Percentiles rank a stretch among this genome's conserved stretches.
Evolutionary conservation across 2,797 vertebrate genomes (phyloP).

Genomic region (Parambassis ranga): DNA sequence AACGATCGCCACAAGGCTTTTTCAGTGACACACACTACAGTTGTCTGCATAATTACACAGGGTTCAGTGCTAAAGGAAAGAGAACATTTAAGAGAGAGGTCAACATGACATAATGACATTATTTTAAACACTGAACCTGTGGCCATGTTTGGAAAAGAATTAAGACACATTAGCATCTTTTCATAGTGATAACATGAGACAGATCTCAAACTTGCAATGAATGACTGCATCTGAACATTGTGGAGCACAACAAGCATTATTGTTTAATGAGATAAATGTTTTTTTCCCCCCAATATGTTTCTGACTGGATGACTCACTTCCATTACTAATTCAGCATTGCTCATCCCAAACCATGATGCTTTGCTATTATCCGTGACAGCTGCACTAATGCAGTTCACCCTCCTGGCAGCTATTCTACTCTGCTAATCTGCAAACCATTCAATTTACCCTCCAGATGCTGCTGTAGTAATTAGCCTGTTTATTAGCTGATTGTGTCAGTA

Average conservation of each 20-base stretch:
- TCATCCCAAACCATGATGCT: conserved; percentile 25
- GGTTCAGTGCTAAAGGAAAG: neutral
- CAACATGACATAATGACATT: conserved; percentile 13
- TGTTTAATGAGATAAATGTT: neutral
- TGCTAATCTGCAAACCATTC: conserved; percentile 53
- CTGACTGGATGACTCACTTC: conserved; percentile 52
- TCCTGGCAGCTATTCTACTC: conserved; percentile 19
- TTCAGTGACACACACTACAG: conserved; percentile 10
- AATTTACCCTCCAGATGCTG: conserved; percentile 65
- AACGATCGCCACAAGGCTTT: conserved; percentile 30
- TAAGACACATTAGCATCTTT: neutral
- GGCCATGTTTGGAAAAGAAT: neutral
- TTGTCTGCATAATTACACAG: conserved; percentile 50
- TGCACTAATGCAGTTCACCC: conserved; percentile 36
- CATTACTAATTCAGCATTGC: conserved; percentile 47
- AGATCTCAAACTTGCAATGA: neutral
- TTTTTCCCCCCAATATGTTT: conserved; percentile 18
- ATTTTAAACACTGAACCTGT: neutral
- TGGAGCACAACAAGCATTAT: neutral
- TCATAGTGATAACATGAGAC: neutral
- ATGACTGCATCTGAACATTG: neutral
- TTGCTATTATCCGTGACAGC: conserved; percentile 48
- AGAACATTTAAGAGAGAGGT: conserved; percentile 1
- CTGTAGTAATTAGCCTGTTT: conserved; percentile 56
- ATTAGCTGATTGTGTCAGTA: conserved; percentile 51